These are phyloP conservation scores for Microvelia longipes DNA, from an alignment of 1,140 invertebrate species.

Conservation along the genomic window DNA sequence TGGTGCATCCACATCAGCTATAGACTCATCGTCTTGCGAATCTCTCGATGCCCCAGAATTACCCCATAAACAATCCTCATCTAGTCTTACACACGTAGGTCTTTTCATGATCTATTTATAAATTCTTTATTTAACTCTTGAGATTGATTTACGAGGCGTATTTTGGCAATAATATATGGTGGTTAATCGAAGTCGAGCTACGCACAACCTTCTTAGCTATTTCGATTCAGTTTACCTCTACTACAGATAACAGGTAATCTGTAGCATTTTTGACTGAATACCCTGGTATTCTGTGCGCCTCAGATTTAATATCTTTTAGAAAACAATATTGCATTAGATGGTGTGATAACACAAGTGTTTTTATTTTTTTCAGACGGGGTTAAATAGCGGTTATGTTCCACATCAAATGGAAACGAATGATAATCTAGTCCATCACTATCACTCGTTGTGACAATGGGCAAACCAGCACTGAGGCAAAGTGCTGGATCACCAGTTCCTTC, in stretches of 20 bases:
- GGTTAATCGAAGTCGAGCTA: neutral
- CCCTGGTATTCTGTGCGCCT: no score
- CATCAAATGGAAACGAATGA: conserved; percentile 10
- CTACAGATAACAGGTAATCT: neutral
- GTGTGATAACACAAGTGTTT: no score
- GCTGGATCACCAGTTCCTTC: no score
- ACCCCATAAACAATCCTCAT: conserved; percentile 9
- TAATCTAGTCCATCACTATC: conserved; percentile 13
- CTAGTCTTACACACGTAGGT: conserved; percentile 10
- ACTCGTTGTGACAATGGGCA: conserved; percentile 16
- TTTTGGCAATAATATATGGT: neutral
- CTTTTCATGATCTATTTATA: neutral
- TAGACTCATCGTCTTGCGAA: conserved; percentile 14
- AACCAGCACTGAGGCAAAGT: conserved; percentile 8
- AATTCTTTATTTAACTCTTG: neutral
- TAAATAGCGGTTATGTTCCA: conserved; percentile 3
- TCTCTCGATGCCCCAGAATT: conserved; percentile 10
- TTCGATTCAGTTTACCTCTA: neutral
- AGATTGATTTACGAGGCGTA: neutral
- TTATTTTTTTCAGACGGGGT: conserved; percentile 5
- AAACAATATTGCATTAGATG: no score
- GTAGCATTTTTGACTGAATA: no score
- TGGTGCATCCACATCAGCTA: conserved; percentile 7
- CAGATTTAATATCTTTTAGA: no score
- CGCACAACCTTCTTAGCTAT: neutral